These are phyloP conservation scores for cat (Felis catus) DNA, from an alignment of 2,113 vertebrate species.

Conservation along the genomic window F.catus_Fca126_mat1.0 CM031416.1:32608001-32608500, in stretches of 20 bases:
- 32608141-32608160: accelerated
- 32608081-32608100: neutral
- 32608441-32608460: neutral
- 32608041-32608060: neutral
- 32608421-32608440: neutral
- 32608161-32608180: accelerated
- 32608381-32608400: neutral
- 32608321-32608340: accelerated
- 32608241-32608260: accelerated
- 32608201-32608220: constrained; percentile 32
- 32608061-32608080: neutral
- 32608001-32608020: neutral
- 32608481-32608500: neutral
- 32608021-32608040: neutral
- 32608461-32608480: neutral
- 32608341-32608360: accelerated
- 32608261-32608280: neutral
- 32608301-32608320: accelerated
- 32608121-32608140: neutral
- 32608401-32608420: neutral
- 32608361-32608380: neutral
- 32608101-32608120: neutral
- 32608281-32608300: neutral
- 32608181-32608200: accelerated
- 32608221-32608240: neutral